A percentile compares a stretch with the other conserved stretches of the same genome.
Evolutionary conservation across 2,797 vertebrate genomes (phyloP).

Genomic region (Anabacerthia variegaticeps): DNA sequence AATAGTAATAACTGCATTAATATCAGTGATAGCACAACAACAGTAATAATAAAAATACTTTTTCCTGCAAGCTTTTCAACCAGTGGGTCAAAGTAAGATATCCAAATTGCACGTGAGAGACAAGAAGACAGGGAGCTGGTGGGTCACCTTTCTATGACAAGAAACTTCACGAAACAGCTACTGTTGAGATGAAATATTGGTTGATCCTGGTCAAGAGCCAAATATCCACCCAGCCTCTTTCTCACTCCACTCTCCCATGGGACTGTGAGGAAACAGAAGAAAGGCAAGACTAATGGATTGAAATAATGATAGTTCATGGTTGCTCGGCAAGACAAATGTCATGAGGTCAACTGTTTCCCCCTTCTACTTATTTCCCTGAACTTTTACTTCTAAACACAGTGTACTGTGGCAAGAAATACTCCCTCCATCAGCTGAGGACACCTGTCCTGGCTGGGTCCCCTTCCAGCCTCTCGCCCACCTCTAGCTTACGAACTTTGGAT

Average conservation of each 20-base stretch:
- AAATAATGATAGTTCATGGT: neutral
- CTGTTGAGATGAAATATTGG: neutral
- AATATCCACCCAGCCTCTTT: neutral
- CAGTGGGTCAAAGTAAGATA: neutral
- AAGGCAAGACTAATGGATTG: neutral
- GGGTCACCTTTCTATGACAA: neutral
- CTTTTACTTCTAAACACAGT: neutral
- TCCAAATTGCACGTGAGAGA: neutral
- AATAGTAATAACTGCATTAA: neutral
- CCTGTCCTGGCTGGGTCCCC: neutral
- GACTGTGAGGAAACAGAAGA: neutral
- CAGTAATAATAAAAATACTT: neutral
- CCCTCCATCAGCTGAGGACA: neutral
- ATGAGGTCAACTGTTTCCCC: neutral
- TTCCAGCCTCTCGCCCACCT: neutral
- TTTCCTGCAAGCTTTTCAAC: neutral
- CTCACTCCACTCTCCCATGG: neutral
- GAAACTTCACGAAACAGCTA: neutral
- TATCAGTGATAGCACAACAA: too few species aligned
- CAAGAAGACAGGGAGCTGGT: neutral
- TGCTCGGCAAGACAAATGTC: neutral
- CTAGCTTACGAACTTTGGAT: neutral
- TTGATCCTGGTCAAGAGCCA: neutral
- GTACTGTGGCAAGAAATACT: neutral
- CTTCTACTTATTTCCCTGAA: neutral